These are phyloP conservation scores for Protonibea diacanthus DNA, from an alignment of 2,797 vertebrate species.

Conservation along the genomic window DNA sequence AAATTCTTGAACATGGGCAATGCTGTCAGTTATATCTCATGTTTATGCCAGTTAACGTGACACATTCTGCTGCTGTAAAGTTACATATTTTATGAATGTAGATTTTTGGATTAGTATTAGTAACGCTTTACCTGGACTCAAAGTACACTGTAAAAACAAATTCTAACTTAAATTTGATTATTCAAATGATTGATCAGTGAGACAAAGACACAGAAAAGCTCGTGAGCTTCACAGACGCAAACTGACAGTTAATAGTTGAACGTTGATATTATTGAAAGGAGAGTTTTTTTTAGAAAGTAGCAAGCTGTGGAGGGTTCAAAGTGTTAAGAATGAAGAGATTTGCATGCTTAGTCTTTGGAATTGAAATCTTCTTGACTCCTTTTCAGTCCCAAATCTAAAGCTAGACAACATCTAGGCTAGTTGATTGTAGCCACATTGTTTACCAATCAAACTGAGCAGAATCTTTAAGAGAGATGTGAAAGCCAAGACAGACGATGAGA, in stretches of 20 bases:
- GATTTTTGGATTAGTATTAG: conserved; percentile 35
- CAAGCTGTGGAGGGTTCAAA: conserved; percentile 54
- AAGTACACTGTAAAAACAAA: conserved; percentile 28
- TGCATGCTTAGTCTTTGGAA: conserved; percentile 61
- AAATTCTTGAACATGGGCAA: conserved; percentile 22
- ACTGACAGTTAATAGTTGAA: conserved; percentile 50
- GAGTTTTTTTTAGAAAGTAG: conserved; percentile 61
- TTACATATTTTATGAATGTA: conserved; percentile 38
- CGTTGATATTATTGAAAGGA: conserved; percentile 46
- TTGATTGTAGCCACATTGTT: conserved; percentile 51
- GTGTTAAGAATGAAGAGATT: conserved; percentile 49
- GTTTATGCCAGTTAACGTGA: conserved; percentile 34
- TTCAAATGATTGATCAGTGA: conserved; percentile 6
- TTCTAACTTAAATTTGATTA: conserved; percentile 25
- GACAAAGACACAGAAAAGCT: conserved; percentile 20
- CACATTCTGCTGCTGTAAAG: conserved; percentile 63
- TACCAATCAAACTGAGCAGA: conserved; percentile 67
- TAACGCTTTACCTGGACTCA: conserved; percentile 22
- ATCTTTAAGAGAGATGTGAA: conserved; percentile 65
- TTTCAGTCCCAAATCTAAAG: conserved; percentile 62
- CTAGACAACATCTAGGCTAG: conserved; percentile 56
- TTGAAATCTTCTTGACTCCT: conserved; percentile 63
- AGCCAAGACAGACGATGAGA: conserved; percentile 54
- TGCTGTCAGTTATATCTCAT: conserved; percentile 20
- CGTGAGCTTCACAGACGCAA: conserved; percentile 37